A percentile compares a stretch with the other conserved stretches of the same genome.
Conservation (phyloP, 2,797 vertebrate genomes). For the Sternarchorhynchus goeldii region DNA sequence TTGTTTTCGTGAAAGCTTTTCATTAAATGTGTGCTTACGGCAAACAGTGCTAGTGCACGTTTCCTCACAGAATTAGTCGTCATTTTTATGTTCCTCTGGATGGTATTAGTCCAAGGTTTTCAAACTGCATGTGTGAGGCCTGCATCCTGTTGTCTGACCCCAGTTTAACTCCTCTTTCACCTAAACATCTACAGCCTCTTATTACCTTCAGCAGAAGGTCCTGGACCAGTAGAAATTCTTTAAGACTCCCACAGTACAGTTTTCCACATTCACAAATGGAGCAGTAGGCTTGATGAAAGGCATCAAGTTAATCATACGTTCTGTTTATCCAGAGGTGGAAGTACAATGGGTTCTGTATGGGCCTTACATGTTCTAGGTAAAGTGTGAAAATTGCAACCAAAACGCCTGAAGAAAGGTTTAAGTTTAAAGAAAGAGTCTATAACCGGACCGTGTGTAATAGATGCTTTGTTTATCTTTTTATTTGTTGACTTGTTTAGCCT, state of each 20-base stretch:
- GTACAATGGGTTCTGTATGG: slow-evolving; percentile 25
- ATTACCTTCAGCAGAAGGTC: slow-evolving; percentile 18
- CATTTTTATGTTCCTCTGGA: slow-evolving; percentile 30
- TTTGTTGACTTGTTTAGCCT: too few relatives aligned
- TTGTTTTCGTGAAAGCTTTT: slow-evolving; percentile 13
- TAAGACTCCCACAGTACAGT: slow-evolving; percentile 4
- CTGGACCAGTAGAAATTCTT: slow-evolving; percentile 11
- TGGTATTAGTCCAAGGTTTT: background rate
- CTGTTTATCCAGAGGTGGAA: slow-evolving; percentile 22
- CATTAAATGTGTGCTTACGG: background rate
- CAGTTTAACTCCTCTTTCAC: slow-evolving; percentile 16
- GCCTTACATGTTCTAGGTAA: too few relatives aligned
- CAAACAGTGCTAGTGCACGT: background rate
- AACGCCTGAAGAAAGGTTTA: too few relatives aligned
- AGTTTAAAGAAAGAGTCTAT: too few relatives aligned
- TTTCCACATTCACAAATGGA: slow-evolving; percentile 39
- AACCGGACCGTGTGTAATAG: too few relatives aligned
- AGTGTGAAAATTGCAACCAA: too few relatives aligned
- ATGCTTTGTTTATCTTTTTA: too few relatives aligned
- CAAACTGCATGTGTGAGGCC: slow-evolving; percentile 26
- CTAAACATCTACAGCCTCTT: slow-evolving; percentile 9
- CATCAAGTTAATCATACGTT: background rate
- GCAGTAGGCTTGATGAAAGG: background rate
- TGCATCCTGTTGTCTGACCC: slow-evolving; percentile 37
- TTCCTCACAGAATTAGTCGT: slow-evolving; percentile 27